Percentiles rank a stretch among this genome's conserved stretches.
phyloP scores from a whole-genome alignment of 2,797 vertebrate genomes.

The Sebastes cheni region DNA sequence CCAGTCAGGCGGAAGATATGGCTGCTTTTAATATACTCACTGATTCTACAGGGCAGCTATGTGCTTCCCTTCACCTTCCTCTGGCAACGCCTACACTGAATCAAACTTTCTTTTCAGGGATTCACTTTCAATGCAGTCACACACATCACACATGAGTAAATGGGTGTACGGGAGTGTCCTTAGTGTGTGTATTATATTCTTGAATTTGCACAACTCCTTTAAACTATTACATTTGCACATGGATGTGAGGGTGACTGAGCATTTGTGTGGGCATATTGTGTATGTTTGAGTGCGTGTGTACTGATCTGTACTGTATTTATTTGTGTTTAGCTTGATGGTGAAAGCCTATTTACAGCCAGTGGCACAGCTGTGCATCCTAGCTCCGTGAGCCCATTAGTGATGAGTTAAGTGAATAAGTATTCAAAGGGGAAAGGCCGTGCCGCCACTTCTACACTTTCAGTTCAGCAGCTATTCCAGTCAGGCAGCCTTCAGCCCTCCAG shows the following conservation, averaged over 20 bases:
- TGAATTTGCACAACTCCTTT: slow-evolving; percentile 68
- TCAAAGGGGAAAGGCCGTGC: slow-evolving; percentile 49
- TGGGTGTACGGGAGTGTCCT: slow-evolving; percentile 24
- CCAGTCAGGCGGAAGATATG: slow-evolving; percentile 22
- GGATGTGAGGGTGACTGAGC: slow-evolving; percentile 34
- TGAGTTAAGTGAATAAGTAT: slow-evolving; percentile 56
- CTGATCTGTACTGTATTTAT: slow-evolving; percentile 39
- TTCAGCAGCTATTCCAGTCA: slow-evolving; percentile 54
- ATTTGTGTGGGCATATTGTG: background rate
- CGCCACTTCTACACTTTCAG: slow-evolving; percentile 33
- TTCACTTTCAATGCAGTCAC: slow-evolving; percentile 10
- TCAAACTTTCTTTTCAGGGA: slow-evolving; percentile 46
- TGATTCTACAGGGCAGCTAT: slow-evolving; percentile 66
- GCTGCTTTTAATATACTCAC: slow-evolving; percentile 46
- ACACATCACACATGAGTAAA: slow-evolving; percentile 9
- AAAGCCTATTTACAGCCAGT: slow-evolving; percentile 33
- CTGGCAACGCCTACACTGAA: slow-evolving; percentile 22
- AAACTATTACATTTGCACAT: slow-evolving; percentile 65
- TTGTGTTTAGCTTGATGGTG: slow-evolving; percentile 37
- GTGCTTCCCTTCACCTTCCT: slow-evolving; percentile 47
- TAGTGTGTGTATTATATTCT: slow-evolving; percentile 25
- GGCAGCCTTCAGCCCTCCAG: slow-evolving; percentile 38
- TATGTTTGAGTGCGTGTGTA: background rate
- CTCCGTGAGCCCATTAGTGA: slow-evolving; percentile 60
- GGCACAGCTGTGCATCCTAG: slow-evolving; percentile 42